These are phyloP conservation scores for Metopia argyrocephala DNA, from an alignment of 2,888 invertebrate species.

Conservation along the genomic window DNA sequence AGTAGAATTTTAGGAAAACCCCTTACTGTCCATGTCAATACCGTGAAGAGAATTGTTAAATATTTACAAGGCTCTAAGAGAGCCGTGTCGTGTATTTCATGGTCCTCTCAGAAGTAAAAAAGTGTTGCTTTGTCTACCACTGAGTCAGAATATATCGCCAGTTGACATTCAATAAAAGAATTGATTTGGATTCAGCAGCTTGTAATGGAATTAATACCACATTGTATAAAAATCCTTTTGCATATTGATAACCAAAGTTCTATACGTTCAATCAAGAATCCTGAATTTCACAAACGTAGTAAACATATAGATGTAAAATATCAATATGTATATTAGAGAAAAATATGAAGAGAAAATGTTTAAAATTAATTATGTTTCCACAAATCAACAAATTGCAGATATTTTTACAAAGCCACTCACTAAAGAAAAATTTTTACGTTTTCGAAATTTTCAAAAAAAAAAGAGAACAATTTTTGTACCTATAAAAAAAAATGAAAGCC, in stretches of 20 bases:
- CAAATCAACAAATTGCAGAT: slow-evolving; percentile 39
- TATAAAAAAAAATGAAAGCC: too few species aligned
- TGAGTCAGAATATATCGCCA: slow-evolving; percentile 47
- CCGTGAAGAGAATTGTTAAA: slow-evolving; percentile 28
- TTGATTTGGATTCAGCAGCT: slow-evolving; percentile 48
- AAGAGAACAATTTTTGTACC: too few species aligned
- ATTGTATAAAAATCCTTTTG: slow-evolving; percentile 3
- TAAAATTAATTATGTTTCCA: slow-evolving; percentile 41
- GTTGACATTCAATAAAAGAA: slow-evolving; percentile 44
- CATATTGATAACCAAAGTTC: slow-evolving; percentile 29
- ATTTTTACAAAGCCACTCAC: slow-evolving; percentile 15
- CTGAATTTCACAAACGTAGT: slow-evolving; percentile 30
- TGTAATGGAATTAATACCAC: slow-evolving; percentile 29
- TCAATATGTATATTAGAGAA: slow-evolving; percentile 34
- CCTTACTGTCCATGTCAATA: slow-evolving; percentile 37
- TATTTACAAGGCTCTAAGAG: slow-evolving; percentile 27
- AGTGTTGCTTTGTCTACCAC: slow-evolving; percentile 45
- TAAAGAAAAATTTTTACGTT: slow-evolving; percentile 41
- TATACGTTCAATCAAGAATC: slow-evolving; percentile 41
- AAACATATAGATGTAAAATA: slow-evolving; percentile 30
- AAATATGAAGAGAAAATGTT: slow-evolving; percentile 43
- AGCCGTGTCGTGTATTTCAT: slow-evolving; percentile 34
- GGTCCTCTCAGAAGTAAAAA: slow-evolving; percentile 53
- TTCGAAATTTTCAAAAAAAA: slow-evolving; percentile 39
- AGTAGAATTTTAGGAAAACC: slow-evolving; percentile 36